Base-by-base conservation (phyloP, 2,113 vertebrate genomes). In the Alexandromys fortis region DNA sequence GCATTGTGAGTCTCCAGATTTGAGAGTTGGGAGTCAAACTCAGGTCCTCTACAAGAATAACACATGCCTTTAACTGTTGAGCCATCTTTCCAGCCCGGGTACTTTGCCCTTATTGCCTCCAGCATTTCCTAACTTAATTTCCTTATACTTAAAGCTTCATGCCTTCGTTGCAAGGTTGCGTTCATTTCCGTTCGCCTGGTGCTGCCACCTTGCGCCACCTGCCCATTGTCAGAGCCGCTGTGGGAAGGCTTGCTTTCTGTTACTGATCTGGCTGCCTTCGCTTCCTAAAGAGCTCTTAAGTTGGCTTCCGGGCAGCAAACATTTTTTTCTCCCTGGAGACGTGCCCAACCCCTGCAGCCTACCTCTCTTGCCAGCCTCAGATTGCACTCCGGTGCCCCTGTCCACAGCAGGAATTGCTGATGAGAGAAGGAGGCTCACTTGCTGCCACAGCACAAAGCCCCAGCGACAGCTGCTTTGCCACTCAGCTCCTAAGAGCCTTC, bases 201-300 rank as follows among this genome's bases (percentile, higher is more conserved):
- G 0, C 24, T 17, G 28, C n/a, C 1, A 4, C 33, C 21, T 49
- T 58, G 7, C 0, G 30, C 86, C 30, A 35, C n/a, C 47, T 75
- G 82, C 86, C 28, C 19, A 2, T 75, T 67, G 83, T 81, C 42
- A 11, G 6, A 42, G 58, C 70, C 30, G 61, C 89, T 9, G 8
- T 16, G 45, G 11, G 61, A 26, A 5, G 79, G 13, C 42, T 90
- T 52, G 85, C 42, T 38, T 72, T 77, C 49, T 47, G 58, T 45
- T 38, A 4, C 75, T 67, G 42, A 14, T 63, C 90, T 75, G 9
- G 68, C 87, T 68, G 38, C 52, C 55, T 89, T 47, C 72, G 73
- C 75, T 78, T 95, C 91, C 68, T 58, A 19, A 81, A 75, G 78
- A 91, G 68, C 89, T 63, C 52, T 86, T 82, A 24, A 52, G 45